phyloP scores from a whole-genome alignment of 2,888 invertebrate species.

The Pristionchus mayeri region DNA sequence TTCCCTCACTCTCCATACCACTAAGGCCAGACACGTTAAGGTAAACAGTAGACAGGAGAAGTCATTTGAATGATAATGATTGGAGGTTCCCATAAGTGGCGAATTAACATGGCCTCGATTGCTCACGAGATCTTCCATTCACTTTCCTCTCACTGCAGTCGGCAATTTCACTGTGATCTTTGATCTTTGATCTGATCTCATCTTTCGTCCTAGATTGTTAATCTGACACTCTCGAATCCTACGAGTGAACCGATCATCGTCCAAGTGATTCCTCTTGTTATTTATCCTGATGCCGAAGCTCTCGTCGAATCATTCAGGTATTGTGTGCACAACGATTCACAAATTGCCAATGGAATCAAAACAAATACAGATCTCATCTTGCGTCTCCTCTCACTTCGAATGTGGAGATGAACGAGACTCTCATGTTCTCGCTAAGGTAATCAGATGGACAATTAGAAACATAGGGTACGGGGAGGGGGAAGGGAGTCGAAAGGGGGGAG shows the following conservation, averaged over 20 bases:
- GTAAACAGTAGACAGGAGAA: slow-evolving; percentile 49
- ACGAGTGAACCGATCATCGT: slow-evolving; percentile 83
- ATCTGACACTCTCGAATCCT: slow-evolving; percentile 85
- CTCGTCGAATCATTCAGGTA: slow-evolving; percentile 77
- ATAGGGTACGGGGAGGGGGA: too few relatives aligned
- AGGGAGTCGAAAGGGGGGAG: too few relatives aligned
- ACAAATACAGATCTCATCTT: slow-evolving; percentile 57
- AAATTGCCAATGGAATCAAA: too few relatives aligned
- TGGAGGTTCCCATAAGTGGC: slow-evolving; percentile 82
- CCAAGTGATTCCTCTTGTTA: slow-evolving; percentile 83
- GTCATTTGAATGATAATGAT: not conserved
- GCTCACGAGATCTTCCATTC: slow-evolving; percentile 78
- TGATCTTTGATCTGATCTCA: not conserved
- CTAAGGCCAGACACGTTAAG: slow-evolving; percentile 82
- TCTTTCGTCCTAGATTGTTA: slow-evolving; percentile 79
- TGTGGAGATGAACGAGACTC: slow-evolving; percentile 78
- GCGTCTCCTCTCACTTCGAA: slow-evolving; percentile 57
- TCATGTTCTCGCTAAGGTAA: slow-evolving; percentile 77
- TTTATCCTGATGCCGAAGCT: slow-evolving; percentile 83
- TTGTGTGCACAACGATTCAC: too few relatives aligned
- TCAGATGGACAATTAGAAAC: too few relatives aligned
- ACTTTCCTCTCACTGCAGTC: slow-evolving; percentile 85
- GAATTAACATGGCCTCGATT: slow-evolving; percentile 83
- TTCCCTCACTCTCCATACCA: slow-evolving; percentile 86
- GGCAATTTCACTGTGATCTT: slow-evolving; percentile 81